phyloP scores from a whole-genome alignment of 2,888 invertebrate species.

The Agriopis leucophaearia region DNA sequence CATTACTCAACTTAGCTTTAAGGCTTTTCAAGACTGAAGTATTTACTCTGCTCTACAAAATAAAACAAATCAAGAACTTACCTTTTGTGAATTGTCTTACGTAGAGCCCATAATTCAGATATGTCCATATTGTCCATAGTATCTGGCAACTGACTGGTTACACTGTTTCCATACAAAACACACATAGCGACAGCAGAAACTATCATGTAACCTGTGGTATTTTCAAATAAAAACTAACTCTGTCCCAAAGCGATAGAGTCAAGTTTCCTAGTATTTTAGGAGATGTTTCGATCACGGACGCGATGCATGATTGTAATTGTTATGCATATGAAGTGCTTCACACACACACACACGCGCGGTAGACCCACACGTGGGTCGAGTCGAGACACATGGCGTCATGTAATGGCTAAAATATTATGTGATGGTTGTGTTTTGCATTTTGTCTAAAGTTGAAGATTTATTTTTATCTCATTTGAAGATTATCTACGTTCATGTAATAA shows the following conservation, averaged over 20 bases:
- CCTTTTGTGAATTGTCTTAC: background rate
- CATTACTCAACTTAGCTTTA: too few species aligned
- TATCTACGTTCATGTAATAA: background rate
- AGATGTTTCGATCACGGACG: conserved; percentile 26
- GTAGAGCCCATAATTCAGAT: background rate
- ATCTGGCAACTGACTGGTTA: background rate
- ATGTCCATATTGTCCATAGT: background rate
- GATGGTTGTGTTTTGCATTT: background rate
- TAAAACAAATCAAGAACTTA: too few species aligned
- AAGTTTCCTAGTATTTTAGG: background rate
- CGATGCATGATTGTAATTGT: conserved; percentile 26
- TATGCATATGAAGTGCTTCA: conserved; percentile 16
- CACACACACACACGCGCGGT: background rate
- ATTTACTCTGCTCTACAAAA: too few species aligned
- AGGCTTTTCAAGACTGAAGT: too few species aligned
- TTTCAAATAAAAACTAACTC: conserved; percentile 6
- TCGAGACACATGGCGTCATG: background rate
- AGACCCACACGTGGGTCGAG: background rate
- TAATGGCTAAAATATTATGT: background rate
- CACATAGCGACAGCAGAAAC: background rate
- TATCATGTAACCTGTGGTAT: background rate
- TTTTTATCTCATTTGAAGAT: background rate
- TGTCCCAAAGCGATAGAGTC: conserved; percentile 7
- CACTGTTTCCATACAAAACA: background rate
- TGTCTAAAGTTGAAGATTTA: too few species aligned